Evolutionary conservation across 2,797 vertebrate species (phyloP).

Genomic region (Martes flavigula): DNA sequence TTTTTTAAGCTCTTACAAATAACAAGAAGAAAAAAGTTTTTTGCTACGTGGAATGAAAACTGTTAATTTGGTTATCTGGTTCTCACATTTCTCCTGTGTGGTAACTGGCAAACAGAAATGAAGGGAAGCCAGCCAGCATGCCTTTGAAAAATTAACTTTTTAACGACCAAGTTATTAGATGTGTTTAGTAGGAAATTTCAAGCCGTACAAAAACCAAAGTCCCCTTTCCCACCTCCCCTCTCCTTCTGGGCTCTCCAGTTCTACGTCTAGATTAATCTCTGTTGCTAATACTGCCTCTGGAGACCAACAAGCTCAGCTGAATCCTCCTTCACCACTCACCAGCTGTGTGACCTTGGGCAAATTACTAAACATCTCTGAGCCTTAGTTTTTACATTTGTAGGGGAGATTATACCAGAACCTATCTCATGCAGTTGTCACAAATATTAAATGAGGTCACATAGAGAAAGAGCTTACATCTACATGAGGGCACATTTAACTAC

Average conservation of each 20-base stretch:
- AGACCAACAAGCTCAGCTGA: not conserved
- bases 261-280: not conserved
- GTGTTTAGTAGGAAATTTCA: not conserved
- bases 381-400: not conserved
- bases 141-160: not conserved
- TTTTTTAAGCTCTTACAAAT: not conserved
- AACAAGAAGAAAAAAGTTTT: not conserved
- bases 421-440: not conserved
- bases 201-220: not conserved
- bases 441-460: not conserved
- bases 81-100: slow-evolving; percentile 23
- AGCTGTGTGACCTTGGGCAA: not conserved
- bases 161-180: not conserved
- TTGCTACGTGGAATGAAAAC: not conserved
- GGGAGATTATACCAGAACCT: not conserved
- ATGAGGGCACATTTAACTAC: not conserved
- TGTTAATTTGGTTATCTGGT: not conserved
- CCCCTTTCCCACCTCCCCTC: not conserved
- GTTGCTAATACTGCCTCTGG: not conserved
- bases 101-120: not conserved
- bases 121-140: not conserved
- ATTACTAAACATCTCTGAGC: not conserved
- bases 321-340: not conserved
- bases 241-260: not conserved
- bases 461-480: not conserved